Evolutionary conservation across 2,797 vertebrate genomes (phyloP).

Genomic region (Falco berigora): DNA sequence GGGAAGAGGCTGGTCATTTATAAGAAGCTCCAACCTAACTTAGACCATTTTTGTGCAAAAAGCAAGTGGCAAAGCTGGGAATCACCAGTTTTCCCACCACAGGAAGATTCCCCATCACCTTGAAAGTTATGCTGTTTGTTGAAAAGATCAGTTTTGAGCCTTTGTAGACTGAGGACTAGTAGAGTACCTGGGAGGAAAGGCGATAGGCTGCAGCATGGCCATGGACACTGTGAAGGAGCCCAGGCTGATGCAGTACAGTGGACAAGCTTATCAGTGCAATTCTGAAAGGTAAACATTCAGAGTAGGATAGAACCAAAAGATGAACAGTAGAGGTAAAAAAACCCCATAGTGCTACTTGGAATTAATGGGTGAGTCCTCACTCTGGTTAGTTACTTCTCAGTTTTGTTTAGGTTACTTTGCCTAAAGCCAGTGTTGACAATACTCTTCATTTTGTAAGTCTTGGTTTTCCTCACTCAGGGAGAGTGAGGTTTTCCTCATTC

Average conservation of each 20-base stretch:
- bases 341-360: neutral
- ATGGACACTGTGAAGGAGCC: neutral
- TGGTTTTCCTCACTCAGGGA: neutral
- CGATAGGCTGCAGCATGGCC: neutral
- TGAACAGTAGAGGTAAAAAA: neutral
- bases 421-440: neutral
- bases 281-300: neutral
- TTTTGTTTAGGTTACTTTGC: neutral
- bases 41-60: neutral
- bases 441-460: neutral
- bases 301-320: neutral
- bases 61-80: neutral
- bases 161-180: neutral
- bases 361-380: neutral
- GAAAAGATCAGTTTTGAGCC: neutral
- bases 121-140: neutral
- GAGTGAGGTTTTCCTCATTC: too few species aligned
- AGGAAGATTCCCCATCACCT: neutral
- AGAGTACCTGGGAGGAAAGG: neutral
- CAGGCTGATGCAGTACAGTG: too few species aligned
- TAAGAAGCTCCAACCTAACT: neutral
- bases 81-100: neutral
- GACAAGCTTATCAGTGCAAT: neutral
- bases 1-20: neutral
- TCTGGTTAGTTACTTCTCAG: neutral